phyloP scores from a whole-genome alignment of 2,888 invertebrate species.

The Subacronicta megacephala region DNA sequence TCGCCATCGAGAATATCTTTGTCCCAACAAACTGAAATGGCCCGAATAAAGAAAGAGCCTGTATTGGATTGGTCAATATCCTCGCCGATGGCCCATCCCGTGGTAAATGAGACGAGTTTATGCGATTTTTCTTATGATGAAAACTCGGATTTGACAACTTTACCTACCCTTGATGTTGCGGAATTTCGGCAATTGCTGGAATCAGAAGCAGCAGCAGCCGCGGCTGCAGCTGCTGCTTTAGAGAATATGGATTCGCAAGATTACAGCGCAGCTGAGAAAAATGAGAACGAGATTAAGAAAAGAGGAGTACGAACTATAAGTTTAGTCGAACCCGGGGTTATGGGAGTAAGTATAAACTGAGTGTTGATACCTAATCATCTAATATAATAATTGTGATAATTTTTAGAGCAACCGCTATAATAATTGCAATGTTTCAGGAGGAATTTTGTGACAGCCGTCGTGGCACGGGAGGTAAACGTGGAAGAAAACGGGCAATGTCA shows the following conservation, averaged over 20 bases:
- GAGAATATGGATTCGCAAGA: constrained; percentile 65
- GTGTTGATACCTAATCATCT: too few relatives aligned
- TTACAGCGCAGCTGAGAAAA: constrained; percentile 53
- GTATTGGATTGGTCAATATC: constrained; percentile 75
- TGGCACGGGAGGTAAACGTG: constrained; percentile 71
- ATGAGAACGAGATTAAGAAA: constrained; percentile 61
- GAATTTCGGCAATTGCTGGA: constrained; percentile 69
- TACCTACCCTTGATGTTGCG: constrained; percentile 68
- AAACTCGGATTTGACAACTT: constrained; percentile 63
- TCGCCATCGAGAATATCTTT: constrained; percentile 45
- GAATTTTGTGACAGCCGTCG: constrained; percentile 60
- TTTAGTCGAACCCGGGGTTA: constrained; percentile 58
- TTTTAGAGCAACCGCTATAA: not conserved
- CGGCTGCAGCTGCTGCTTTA: constrained; percentile 59
- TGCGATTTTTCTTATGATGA: constrained; percentile 81
- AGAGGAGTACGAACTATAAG: constrained; percentile 64
- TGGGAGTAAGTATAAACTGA: constrained; percentile 57
- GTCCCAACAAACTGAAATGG: constrained; percentile 67
- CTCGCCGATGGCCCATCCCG: constrained; percentile 52
- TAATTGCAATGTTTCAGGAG: constrained; percentile 53
- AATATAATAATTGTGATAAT: too few relatives aligned
- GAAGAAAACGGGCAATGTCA: constrained; percentile 78
- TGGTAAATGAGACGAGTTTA: constrained; percentile 69
- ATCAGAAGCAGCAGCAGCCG: constrained; percentile 26
- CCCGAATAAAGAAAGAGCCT: constrained; percentile 73